Conservation (phyloP, 1,140 invertebrate genomes). For the Drosophila tani region DNA sequence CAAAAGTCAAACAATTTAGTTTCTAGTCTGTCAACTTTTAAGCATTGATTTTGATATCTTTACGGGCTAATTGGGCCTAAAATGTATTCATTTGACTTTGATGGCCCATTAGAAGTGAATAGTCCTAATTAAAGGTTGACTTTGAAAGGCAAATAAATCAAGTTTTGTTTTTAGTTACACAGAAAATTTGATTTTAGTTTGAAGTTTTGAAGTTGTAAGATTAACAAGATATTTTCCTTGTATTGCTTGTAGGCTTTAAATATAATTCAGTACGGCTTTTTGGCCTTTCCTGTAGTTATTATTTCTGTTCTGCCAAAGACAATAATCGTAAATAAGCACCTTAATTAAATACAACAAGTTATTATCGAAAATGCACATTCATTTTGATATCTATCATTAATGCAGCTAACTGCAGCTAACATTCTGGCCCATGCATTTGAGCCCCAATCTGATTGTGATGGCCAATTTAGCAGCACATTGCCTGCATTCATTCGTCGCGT, state of each 20-base stretch:
- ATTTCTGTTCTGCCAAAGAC: background rate
- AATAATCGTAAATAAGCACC: background rate
- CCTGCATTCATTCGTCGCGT: constrained; percentile 46
- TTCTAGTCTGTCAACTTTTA: background rate
- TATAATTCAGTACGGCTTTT: too few species aligned
- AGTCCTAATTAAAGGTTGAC: background rate
- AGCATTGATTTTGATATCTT: background rate
- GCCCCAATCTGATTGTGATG: constrained; percentile 46
- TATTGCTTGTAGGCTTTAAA: too few species aligned
- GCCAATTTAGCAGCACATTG: constrained; percentile 51
- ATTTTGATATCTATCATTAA: constrained; percentile 20
- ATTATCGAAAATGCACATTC: constrained; percentile 20
- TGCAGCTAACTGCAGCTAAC: constrained; percentile 31
- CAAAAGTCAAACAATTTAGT: background rate
- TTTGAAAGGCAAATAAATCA: background rate
- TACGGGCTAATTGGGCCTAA: background rate
- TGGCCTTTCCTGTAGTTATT: background rate
- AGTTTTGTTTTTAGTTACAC: background rate
- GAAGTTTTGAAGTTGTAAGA: background rate
- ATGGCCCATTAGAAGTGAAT: background rate
- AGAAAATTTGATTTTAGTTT: too few species aligned
- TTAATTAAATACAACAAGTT: constrained; percentile 23
- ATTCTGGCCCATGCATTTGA: constrained; percentile 40
- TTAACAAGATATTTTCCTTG: background rate
- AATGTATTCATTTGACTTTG: background rate